Conservation (phyloP, 2,888 invertebrate genomes). For the Andrena marginata region DNA sequence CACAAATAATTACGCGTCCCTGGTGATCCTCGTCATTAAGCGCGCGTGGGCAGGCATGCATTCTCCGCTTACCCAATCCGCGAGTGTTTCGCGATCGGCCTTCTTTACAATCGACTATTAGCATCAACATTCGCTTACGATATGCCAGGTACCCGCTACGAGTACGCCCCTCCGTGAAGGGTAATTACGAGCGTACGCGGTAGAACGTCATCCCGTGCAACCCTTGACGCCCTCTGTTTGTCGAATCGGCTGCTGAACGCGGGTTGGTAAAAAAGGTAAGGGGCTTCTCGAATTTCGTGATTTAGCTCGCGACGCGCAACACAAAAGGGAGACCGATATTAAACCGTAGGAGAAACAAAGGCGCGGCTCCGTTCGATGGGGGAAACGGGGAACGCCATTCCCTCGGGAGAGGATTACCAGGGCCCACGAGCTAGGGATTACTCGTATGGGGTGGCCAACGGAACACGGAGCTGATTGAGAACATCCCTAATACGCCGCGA, state of each 20-base stretch:
- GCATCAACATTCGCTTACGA: neutral
- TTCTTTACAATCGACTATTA: conserved; percentile 7
- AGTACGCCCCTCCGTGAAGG: neutral
- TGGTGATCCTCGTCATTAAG: conserved; percentile 78
- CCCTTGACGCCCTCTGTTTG: neutral
- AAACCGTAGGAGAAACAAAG: conserved; percentile 81
- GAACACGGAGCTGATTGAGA: conserved; percentile 86
- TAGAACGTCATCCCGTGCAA: neutral
- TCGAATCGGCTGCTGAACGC: conserved; percentile 48
- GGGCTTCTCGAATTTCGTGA: conserved; percentile 70
- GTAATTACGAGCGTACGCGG: neutral
- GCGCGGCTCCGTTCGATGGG: conserved; percentile 50
- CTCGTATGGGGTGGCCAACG: conserved; percentile 80
- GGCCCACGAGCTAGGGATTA: conserved; percentile 81
- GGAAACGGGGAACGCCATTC: conserved; percentile 68
- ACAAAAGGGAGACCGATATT: conserved; percentile 74
- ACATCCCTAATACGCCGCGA: conserved; percentile 87
- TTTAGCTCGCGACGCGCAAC: conserved; percentile 67
- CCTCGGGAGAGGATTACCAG: conserved; percentile 83
- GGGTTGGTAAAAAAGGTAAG: conserved; percentile 29
- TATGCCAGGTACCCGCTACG: neutral
- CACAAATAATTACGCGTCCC: conserved; percentile 81
- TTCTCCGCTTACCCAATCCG: conserved; percentile 35
- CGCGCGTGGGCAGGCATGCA: conserved; percentile 51
- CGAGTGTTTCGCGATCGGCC: neutral